Evolutionary conservation across 2,888 invertebrate species (phyloP).

Genomic region (Agonum fuliginosum): DNA sequence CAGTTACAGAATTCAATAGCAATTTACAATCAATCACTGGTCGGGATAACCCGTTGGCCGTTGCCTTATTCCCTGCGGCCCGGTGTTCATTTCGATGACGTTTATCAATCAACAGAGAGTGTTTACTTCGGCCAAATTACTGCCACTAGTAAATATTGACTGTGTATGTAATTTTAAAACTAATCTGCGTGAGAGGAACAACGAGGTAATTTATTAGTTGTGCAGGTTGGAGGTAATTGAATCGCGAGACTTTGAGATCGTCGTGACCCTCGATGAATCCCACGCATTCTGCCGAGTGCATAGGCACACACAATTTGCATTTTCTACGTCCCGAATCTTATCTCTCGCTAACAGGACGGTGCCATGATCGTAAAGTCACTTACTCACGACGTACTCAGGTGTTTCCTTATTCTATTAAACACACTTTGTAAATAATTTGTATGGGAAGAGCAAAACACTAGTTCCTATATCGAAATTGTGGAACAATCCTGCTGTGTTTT

Average conservation of each 20-base stretch:
- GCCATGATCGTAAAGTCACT: conserved; percentile 2
- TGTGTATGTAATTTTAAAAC: conserved; percentile 54
- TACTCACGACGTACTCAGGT: background rate
- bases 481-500: no score
- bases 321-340: conserved; percentile 22
- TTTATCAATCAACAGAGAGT: conserved; percentile 49
- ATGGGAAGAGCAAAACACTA: background rate
- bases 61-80: conserved; percentile 31
- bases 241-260: conserved; percentile 1
- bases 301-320: conserved; percentile 33
- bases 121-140: conserved; percentile 50
- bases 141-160: conserved; percentile 47
- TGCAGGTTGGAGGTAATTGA: conserved; percentile 53
- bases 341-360: background rate
- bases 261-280: background rate
- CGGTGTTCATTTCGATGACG: conserved; percentile 56
- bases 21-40: conserved; percentile 58
- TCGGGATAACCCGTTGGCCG: background rate
- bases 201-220: conserved; percentile 51
- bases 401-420: background rate
- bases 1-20: conserved; percentile 45
- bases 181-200: conserved; percentile 33
- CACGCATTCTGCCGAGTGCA: conserved; percentile 33
- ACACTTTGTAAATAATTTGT: background rate
- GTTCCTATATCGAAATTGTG: no score